phyloP scores from a whole-genome alignment of 30 jellyfish, hydroid and myxozoan species.

The Clytia hemisphaerica region DNA sequence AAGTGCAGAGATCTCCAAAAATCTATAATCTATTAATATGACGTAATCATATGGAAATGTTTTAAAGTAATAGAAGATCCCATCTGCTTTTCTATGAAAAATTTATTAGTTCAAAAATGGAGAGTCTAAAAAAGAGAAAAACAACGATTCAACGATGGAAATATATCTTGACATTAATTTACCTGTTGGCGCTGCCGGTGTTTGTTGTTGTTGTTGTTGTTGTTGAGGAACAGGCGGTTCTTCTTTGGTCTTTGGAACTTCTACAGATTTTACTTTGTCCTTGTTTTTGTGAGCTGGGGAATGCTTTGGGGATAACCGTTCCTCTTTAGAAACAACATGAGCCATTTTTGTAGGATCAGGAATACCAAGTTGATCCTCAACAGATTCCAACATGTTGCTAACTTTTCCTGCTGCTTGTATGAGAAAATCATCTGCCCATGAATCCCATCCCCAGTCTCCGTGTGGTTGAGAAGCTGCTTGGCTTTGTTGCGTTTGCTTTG shows the following conservation, averaged over 20 bases:
- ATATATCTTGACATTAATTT: too few relatives aligned
- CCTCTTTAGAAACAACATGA: conserved; percentile 21
- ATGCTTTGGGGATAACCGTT: too few relatives aligned
- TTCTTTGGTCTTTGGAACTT: neutral
- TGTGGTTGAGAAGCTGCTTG: conserved; percentile 10
- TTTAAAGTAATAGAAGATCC: neutral
- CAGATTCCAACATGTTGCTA: conserved; percentile 63
- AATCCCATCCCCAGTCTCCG: conserved; percentile 95
- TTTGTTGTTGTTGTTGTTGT: neutral
- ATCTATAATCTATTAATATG: too few relatives aligned
- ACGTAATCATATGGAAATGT: neutral
- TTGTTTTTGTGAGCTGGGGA: neutral
- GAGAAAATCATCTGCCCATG: conserved; percentile 70
- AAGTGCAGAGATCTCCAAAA: neutral
- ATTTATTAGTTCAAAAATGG: too few relatives aligned
- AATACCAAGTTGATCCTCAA: conserved; percentile 82
- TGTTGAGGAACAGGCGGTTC: too few relatives aligned
- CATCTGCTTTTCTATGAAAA: neutral
- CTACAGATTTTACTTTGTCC: neutral
- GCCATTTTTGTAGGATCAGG: conserved; percentile 91
- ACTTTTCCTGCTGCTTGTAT: conserved; percentile 72
- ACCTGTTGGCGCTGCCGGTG: neutral
- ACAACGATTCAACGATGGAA: too few relatives aligned
- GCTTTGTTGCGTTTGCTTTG: too few relatives aligned
- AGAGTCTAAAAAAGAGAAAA: too few relatives aligned